Evolutionary conservation across 2,797 vertebrate genomes (phyloP), one percentile per base, ranked within the genome.

Genomic region (Phataginus tetradactyla): DNA sequence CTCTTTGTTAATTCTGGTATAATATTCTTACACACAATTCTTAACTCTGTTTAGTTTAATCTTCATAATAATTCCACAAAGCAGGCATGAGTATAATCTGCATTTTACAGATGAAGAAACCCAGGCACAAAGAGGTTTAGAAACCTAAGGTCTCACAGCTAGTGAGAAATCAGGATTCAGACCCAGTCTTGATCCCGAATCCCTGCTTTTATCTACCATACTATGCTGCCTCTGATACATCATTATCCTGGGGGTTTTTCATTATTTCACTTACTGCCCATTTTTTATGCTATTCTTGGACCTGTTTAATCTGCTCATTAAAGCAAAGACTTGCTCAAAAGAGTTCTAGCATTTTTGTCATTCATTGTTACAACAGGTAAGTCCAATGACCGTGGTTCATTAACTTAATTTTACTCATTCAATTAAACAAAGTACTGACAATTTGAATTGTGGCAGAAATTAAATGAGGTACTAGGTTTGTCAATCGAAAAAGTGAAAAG

Each of bases 41-140:
- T 45, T 45, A 45, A 8, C 42, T 45, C 55, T 79, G 34, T 66
- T 92, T 86, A 83, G 39, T 78, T 15, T 4, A 49, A 55, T 92
- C 57, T 34, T 74, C 39, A 68, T 69, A 61, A 85, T 45, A 83
- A 95, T 32, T 23, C 32, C 34, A 39, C 55, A 74, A 37, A n/a
- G 37, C 3, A 86, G 34, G 15, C n/a, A n/a, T 45, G 29, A 75
- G 78, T 86, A 53, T 29, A 69, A 37, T 63, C 9, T 91, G 75
- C n/a, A 17, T 86, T 84, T 84, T 42, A 86, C 3, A 80, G 49
- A 69, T 92, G 64, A 71, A 95, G 72, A 87, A 87, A 78, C 29
- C 72, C 20, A 18, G 71, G 4, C 3, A 37, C 37, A 66, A 64
- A 89, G 66, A 79, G 1, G 17, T 66, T 81, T 69, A 55, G 63